Evolutionary conservation across 2,797 vertebrate genomes (phyloP), one percentile per base, ranked within the genome.

Genomic region (Gila robusta): DNA sequence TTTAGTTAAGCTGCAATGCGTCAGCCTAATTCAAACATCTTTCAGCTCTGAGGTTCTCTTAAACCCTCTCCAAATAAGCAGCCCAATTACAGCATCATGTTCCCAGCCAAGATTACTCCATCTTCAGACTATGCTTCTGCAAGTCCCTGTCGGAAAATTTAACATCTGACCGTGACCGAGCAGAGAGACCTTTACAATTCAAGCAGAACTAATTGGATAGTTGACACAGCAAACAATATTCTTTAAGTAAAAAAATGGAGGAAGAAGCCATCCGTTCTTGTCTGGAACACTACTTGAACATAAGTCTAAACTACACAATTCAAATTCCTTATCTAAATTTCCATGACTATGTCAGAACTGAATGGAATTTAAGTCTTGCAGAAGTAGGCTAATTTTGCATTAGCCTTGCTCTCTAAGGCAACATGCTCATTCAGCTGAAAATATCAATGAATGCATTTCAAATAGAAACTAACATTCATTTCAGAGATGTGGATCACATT

Each of bases 1-100:
- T 80, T 76, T 89, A 84, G 87, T 85, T 74, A 85, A 44, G 86
- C 71, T 88, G 77, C 77, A 84, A 80, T 85, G 83, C 83, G 83
- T 76, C 82, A 82, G 70, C 35, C 67, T n/a, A 64, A 77, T 23
- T 86, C 64, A 39, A 82, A 77, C 64, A 82, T 83, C 79, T 8
- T 19, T 86, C 54, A 86, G 44, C 71, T 83, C 77, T 52, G 44
- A 87, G 54, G 56, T 54, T 44, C 71, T 35, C 41, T 41, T 59
- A 35, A 84, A 80, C n/a, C 67, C 32, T 81, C 32, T 78, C 11
- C 71, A 37, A 66, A 67, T 62, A 87, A 82, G 49, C 47, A 79
- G 56, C 81, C 80, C 76, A 52, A 81, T 78, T 79, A 86, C 23
- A 88, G 32, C 49, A 59, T 39, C 37, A 37, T 74, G 49, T 80